phyloP scores from a whole-genome alignment of 2,888 invertebrate genomes.

The Cordilura impudica region DNA sequence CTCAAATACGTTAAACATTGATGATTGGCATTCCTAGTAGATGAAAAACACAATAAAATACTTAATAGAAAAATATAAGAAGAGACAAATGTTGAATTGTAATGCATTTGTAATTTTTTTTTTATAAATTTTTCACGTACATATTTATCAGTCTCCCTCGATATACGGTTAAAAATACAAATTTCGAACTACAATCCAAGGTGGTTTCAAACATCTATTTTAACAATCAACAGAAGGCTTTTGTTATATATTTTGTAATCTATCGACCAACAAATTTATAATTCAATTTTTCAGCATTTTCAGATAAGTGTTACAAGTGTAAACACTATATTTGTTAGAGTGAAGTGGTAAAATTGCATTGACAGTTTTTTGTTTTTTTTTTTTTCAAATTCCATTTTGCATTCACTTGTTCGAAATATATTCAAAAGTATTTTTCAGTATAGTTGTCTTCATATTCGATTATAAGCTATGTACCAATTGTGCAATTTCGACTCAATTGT shows the following conservation, averaged over 20 bases:
- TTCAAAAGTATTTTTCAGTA: neutral
- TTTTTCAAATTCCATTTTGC: neutral
- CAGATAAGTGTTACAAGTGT: no score
- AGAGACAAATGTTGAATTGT: slow-evolving; percentile 35
- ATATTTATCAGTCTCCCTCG: slow-evolving; percentile 6
- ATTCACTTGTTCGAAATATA: neutral
- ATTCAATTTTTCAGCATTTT: no score
- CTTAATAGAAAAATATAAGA: slow-evolving; percentile 21
- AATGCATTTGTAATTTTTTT: slow-evolving; percentile 22
- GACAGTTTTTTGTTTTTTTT: neutral
- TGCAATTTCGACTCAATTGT: no score
- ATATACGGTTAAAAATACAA: neutral
- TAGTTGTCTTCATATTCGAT: no score
- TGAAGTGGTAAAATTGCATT: slow-evolving; percentile 40
- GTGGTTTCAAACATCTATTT: no score
- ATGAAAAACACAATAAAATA: slow-evolving; percentile 32
- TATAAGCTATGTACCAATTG: no score
- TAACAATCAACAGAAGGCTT: neutral
- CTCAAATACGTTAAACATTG: slow-evolving; percentile 52
- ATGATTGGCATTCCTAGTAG: slow-evolving; percentile 51
- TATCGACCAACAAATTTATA: no score
- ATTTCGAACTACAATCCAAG: neutral
- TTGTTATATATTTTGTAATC: no score
- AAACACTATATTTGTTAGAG: slow-evolving; percentile 8
- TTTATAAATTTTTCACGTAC: neutral